Conservation (phyloP, 1,140 invertebrate species). For the Pseudomyrmex cubaensis region DNA sequence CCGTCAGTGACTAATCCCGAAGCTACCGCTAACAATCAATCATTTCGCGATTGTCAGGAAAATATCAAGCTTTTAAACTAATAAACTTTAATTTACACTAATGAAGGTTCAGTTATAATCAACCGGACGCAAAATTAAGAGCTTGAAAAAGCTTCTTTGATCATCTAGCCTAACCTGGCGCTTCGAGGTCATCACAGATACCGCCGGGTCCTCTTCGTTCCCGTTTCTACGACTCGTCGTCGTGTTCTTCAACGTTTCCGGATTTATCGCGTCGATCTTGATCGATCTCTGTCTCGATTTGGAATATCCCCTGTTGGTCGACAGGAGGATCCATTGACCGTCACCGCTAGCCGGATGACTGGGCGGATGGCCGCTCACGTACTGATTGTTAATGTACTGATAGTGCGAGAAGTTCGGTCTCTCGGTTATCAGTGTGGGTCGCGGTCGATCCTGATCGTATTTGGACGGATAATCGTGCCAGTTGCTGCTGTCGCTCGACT, state of each 20-base stretch:
- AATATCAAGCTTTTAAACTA: too few species aligned
- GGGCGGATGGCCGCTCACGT: constrained; percentile 80
- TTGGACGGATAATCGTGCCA: constrained; percentile 79
- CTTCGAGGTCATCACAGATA: constrained; percentile 80
- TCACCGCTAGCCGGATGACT: constrained; percentile 88
- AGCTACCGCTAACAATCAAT: not conserved
- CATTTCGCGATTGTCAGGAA: too few species aligned
- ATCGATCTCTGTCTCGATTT: constrained; percentile 83
- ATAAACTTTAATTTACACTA: too few species aligned
- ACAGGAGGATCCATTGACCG: constrained; percentile 91
- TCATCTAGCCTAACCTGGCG: constrained; percentile 82
- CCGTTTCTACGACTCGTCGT: constrained; percentile 12
- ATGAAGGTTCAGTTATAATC: not conserved
- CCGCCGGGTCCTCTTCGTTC: constrained; percentile 61
- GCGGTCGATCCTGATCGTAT: constrained; percentile 68
- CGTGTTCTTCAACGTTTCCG: constrained; percentile 78
- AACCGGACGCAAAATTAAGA: not conserved
- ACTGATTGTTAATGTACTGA: constrained; percentile 79
- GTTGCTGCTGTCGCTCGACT: constrained; percentile 71
- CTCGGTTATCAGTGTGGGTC: constrained; percentile 71
- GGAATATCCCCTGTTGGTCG: constrained; percentile 90
- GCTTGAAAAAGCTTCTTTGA: constrained; percentile 54
- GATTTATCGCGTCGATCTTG: constrained; percentile 83
- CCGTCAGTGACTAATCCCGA: not conserved
- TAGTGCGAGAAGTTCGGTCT: constrained; percentile 82